phyloP scores from a whole-genome alignment of 2,113 vertebrate species.

The Corythoichthys intestinalis region DNA sequence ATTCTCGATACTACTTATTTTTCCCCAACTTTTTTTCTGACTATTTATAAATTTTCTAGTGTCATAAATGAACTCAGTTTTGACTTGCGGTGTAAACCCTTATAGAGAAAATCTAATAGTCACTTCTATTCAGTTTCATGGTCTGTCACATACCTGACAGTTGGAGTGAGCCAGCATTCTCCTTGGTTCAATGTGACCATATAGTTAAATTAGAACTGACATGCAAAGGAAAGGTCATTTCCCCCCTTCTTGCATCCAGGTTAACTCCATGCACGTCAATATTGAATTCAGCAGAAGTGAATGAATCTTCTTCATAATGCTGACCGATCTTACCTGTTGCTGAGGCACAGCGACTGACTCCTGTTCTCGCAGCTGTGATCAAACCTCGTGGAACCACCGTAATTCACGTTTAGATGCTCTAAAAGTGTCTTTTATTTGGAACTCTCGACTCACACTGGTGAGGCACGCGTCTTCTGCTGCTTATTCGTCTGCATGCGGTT shows the following conservation, averaged over 20 bases:
- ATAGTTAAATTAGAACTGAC: constrained; percentile 23
- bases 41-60: too few species aligned
- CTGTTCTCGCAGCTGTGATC: constrained; percentile 1
- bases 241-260: neutral
- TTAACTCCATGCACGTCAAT: neutral
- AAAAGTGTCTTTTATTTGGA: constrained; percentile 5
- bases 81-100: too few species aligned
- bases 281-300: constrained; percentile 2
- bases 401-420: constrained; percentile 16
- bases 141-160: neutral
- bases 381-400: constrained; percentile 28
- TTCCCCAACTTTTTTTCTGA: too few species aligned
- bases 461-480: constrained; percentile 12
- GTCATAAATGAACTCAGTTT: too few species aligned
- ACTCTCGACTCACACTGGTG: constrained; percentile 21
- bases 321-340: constrained; percentile 62
- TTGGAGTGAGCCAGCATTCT: constrained; percentile 14
- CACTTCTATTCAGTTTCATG: neutral
- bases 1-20: too few species aligned
- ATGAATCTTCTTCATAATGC: constrained; percentile 11
- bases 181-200: constrained; percentile 5
- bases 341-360: constrained; percentile 47
- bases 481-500: constrained; percentile 16
- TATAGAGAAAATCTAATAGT: too few species aligned
- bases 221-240: constrained; percentile 29